These are phyloP conservation scores for Halcyon malimbica DNA, from an alignment of 2,113 vertebrate species.

Conservation along the genomic window DNA sequence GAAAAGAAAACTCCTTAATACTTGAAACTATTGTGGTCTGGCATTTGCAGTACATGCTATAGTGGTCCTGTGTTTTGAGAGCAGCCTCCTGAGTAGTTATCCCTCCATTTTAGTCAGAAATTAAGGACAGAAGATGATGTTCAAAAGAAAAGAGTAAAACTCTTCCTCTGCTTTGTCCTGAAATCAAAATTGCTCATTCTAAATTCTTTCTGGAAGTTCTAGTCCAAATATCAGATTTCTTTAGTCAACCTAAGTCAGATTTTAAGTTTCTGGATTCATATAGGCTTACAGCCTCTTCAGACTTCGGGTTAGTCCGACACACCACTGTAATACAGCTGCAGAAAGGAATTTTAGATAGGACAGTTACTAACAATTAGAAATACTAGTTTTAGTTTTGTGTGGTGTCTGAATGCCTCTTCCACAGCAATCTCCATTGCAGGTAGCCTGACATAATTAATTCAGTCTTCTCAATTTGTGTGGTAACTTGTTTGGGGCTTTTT, in stretches of 20 bases:
- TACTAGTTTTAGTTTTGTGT: background rate
- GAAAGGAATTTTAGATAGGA: background rate
- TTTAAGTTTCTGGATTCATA: background rate
- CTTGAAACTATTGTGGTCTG: background rate
- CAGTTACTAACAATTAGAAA: background rate
- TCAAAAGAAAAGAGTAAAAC: background rate
- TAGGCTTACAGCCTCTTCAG: background rate
- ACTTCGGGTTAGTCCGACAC: background rate
- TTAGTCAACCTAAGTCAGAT: background rate
- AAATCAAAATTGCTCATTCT: background rate
- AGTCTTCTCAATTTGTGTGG: background rate
- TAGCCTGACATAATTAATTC: background rate
- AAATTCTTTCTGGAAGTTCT: background rate
- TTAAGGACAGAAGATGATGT: background rate
- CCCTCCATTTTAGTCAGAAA: background rate
- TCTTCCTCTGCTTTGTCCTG: background rate
- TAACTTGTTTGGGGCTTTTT: background rate
- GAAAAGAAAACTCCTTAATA: background rate
- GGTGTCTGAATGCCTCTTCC: background rate
- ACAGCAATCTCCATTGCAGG: background rate
- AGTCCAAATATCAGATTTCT: background rate
- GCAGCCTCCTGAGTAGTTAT: background rate
- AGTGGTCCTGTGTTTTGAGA: background rate
- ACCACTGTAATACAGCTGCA: background rate
- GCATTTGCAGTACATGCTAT: background rate